Evolutionary conservation across 2,888 invertebrate genomes (phyloP), one percentile per base, ranked within the genome.

Genomic region (Pristionchus entomophagus): DNA sequence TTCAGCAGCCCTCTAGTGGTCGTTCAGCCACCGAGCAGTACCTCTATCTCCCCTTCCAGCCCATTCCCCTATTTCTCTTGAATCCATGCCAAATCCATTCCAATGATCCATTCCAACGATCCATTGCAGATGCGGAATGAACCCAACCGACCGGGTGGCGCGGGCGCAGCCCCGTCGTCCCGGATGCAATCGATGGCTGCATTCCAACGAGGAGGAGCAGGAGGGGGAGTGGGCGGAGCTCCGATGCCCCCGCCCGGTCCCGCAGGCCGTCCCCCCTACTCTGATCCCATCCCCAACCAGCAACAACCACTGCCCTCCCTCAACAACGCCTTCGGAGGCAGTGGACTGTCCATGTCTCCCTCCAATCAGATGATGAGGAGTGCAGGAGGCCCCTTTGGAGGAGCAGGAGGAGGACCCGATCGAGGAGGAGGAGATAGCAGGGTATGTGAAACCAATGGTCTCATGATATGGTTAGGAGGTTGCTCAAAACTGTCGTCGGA

Each of bases 291-390:
- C 22, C 26, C 32, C 35, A 49, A 17, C 32, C 51, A 32, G n/a
- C n/a, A n/a, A n/a, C n/a, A n/a, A n/a, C n/a, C n/a, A 51, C 51
- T 51, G 2, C 51, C 78, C 51, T 32, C 49, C 19, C 51, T 29
- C 32, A 51, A 51, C 49, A 80, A 80, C 51, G 78, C 78, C 19
- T 85, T 85, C 41, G 85, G 85, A 41, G 53, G 53, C 22, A 53
- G 26, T 53, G 41, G 41, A n/a, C 85, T 86, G 17, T 88, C 88
- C 19, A 89, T 88, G 89, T 89, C 89, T 14, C 90, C 90, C 32
- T 87, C 89, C 35, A 86, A 86, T 51, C 89, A 89, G 45, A 90
- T 90, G 90, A 86, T 89, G 87, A 62, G 90, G n/a, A 45, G 83
- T 45, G n/a, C n/a, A n/a, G n/a, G n/a, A n/a, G 59, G 38, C 22